Evolutionary conservation across 2,888 invertebrate genomes (phyloP).

Genomic region (Agonum fuliginosum): DNA sequence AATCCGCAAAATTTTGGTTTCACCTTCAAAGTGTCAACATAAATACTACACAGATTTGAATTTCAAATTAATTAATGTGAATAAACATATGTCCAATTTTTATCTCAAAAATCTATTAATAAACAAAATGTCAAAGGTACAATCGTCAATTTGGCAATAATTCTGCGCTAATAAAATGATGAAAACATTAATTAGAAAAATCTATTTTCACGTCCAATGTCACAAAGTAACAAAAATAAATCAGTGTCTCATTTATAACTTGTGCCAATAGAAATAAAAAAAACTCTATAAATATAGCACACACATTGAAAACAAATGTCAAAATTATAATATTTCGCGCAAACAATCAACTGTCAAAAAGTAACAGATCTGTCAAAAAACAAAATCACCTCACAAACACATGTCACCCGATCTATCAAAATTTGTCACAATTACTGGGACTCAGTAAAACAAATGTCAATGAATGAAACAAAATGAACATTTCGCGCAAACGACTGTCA

Average conservation of each 20-base stretch:
- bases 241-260: constrained; percentile 14
- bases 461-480: too few relatives aligned
- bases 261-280: constrained; percentile 36
- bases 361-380: too few relatives aligned
- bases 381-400: too few relatives aligned
- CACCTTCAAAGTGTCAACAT: constrained; percentile 13
- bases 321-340: constrained; percentile 5
- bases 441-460: too few relatives aligned
- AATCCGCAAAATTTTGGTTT: not conserved
- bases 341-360: too few relatives aligned
- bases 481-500: too few relatives aligned
- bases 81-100: not conserved
- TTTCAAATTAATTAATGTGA: not conserved
- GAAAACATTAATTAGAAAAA: constrained; percentile 10
- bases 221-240: constrained; percentile 31
- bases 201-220: constrained; percentile 36
- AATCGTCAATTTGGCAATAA: not conserved
- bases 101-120: not conserved
- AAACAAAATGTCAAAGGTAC: not conserved
- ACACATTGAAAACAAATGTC: constrained; percentile 10
- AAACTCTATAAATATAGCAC: not conserved
- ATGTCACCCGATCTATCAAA: too few relatives aligned
- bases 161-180: too few relatives aligned
- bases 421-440: too few relatives aligned
- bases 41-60: constrained; percentile 4